Evolutionary conservation across 2,888 invertebrate genomes (phyloP).

Genomic region (Himalopsyche anomala): DNA sequence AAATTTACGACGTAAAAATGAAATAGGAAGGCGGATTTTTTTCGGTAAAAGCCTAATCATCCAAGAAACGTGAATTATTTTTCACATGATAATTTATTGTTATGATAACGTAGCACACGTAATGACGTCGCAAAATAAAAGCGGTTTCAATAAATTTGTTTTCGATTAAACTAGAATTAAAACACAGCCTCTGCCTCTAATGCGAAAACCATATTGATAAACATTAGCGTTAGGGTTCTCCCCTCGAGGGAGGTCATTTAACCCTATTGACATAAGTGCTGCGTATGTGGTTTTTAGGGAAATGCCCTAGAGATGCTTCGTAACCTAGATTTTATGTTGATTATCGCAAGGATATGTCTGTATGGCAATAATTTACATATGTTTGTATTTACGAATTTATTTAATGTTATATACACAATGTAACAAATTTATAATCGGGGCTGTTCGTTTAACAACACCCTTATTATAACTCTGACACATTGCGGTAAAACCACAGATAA

Average conservation of each 20-base stretch:
- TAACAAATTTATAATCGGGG: no score
- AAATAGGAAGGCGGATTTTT: no score
- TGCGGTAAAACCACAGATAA: no score
- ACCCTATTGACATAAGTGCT: constrained; percentile 30
- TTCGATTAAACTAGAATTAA: constrained; percentile 17
- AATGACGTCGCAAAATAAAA: not conserved
- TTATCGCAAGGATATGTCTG: not conserved
- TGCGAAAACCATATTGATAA: constrained; percentile 30
- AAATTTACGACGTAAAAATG: no score
- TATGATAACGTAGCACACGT: not conserved
- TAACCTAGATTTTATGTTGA: constrained; percentile 29
- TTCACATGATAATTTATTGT: not conserved
- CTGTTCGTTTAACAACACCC: no score
- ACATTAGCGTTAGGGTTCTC: constrained; percentile 2
- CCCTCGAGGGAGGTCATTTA: constrained; percentile 22
- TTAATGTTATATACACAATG: no score
- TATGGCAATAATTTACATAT: not conserved
- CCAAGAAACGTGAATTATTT: no score
- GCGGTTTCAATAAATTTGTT: not conserved
- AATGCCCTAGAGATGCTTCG: not conserved
- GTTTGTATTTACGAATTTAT: no score
- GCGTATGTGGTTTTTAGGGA: constrained; percentile 20
- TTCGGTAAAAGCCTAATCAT: no score
- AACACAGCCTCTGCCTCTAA: not conserved
- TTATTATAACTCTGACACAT: no score